Evolutionary conservation across 2,888 invertebrate species (phyloP), one percentile per base, ranked within the genome.

Genomic region (Heliconius charithonia): DNA sequence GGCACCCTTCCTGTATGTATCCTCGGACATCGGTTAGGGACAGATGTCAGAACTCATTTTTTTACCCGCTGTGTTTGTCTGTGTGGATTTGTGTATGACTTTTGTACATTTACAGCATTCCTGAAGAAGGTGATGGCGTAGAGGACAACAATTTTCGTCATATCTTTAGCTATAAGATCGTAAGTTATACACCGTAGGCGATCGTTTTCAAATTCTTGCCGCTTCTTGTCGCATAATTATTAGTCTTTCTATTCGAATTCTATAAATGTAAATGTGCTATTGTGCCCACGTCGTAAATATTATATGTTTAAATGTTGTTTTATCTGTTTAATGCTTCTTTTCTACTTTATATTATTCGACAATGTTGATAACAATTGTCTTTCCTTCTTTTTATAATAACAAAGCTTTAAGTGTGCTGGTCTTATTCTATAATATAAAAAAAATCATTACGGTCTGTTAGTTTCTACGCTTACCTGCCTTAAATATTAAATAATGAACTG

Each of bases 121-220:
- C 96, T 97, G 95, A 97, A 97, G 96, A 97, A 97, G 96, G 95
- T 97, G 95, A 96, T 97, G 96, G 96, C 96, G 95, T 96, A 94
- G 92, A 92, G 89, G 91, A 89, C 87, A 84, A 84, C 89, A 85
- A 89, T 86, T 88, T 87, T 89, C 93, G 88, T 92, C 92, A 90
- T 90, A 91, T 93, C 93, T 93, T 94, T 95, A 95, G 95, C 92
- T 92, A 89, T 95, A 95, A 95, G 95, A 95, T 96, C 95, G 94
- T 95, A 95, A 95, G 95, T 95, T 92, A 83, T 84, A 80, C 77
- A 75, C 51, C 65, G 79, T 77, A 75, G 77, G 75, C 79, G 79
- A 65, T 77, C 77, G 65, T 63, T 79, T 72, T 76, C 69, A 56
- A 65, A 76, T 69, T 79, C 70, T 82, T 72, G 59, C 32, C 74